phyloP scores from a whole-genome alignment of 1,140 invertebrate species.

The Drosophila teissieri region DNA sequence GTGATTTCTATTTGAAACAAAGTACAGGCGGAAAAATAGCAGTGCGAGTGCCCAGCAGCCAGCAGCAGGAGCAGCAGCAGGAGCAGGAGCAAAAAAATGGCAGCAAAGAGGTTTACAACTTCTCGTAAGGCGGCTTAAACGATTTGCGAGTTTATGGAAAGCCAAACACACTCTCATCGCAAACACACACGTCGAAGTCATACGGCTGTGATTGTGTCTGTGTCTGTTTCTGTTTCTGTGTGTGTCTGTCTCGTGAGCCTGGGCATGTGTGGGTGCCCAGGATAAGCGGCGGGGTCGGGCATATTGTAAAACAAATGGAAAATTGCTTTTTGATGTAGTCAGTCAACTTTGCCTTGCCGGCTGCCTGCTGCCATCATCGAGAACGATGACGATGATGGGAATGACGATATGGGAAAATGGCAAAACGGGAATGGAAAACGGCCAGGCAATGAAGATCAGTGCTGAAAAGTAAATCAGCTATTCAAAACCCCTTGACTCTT shows the following conservation, averaged over 20 bases:
- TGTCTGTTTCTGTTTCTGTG: neutral
- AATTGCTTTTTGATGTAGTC: slow-evolving; percentile 83
- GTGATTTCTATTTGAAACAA: slow-evolving; percentile 61
- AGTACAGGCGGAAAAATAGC: slow-evolving; percentile 26
- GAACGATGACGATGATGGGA: slow-evolving; percentile 27
- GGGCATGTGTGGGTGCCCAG: slow-evolving; percentile 21
- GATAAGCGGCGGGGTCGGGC: slow-evolving; percentile 35
- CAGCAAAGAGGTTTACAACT: slow-evolving; percentile 79
- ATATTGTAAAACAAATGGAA: slow-evolving; percentile 79
- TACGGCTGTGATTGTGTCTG: slow-evolving; percentile 10
- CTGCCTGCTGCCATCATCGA: slow-evolving; percentile 58
- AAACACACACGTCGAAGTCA: slow-evolving; percentile 51
- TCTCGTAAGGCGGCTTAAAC: slow-evolving; percentile 81
- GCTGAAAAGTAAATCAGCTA: neutral
- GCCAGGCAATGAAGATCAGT: slow-evolving; percentile 5
- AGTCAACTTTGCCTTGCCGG: slow-evolving; percentile 59
- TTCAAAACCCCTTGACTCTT: neutral
- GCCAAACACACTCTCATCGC: slow-evolving; percentile 74
- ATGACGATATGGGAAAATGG: slow-evolving; percentile 15
- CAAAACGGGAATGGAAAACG: slow-evolving; percentile 23
- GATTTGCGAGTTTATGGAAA: slow-evolving; percentile 82
- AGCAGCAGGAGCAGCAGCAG: slow-evolving; percentile 2
- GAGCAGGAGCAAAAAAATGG: slow-evolving; percentile 34
- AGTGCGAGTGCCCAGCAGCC: slow-evolving; percentile 12
- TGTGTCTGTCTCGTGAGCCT: slow-evolving; percentile 2